Base-by-base conservation (phyloP, 2,888 invertebrate species). In the Drosophila macrospina region DNA sequence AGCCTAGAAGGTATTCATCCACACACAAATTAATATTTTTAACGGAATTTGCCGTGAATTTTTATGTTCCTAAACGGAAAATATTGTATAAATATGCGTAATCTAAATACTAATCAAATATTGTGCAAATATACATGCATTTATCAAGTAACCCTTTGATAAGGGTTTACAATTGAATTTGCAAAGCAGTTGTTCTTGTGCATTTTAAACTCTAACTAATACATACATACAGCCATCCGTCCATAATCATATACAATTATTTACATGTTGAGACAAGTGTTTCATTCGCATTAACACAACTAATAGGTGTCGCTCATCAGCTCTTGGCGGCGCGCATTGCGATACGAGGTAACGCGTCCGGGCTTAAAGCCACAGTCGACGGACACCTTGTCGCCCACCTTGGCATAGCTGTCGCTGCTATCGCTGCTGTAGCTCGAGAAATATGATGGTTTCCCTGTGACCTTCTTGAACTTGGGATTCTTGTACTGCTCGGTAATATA, bases 401-500 rank as follows among this genome's bases (percentile, higher is more conserved):
- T 80, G 54, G 57, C 68, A 5, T 78, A 82, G 47, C 63, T 30
- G 4, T 80, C 45, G 45, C 39, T 8, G 45, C 36, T 8, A 1
- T 28, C 6, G 28, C 8, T 34, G 51, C 24, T 59, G 45, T 44
- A 54, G 37, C 16, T 50, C 11, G 74, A 71, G n/a, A 41, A 48
- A 20, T 78, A 80, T 5, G 50, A 55, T 11, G 67, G 51, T 34
- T 63, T 72, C 30, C 36, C 32, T 20, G 20, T 59, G 5, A 86
- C 50, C 45, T 69, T 78, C 44, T 37, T 74, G 67, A 91, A 91
- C 47, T 86, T 78, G 5, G 91, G 91, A 74, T 90, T 89, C 60
- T 87, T 86, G 52, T 75, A 90, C 69, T 91, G 89, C 65, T 92
- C 93, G 32, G 92, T 88, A 1, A 86, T 90, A 70, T 93, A 93